Evolutionary conservation across 2,797 vertebrate species (phyloP), one percentile per base, ranked within the genome.

Genomic region (Otolemur crassicaudatus): DNA sequence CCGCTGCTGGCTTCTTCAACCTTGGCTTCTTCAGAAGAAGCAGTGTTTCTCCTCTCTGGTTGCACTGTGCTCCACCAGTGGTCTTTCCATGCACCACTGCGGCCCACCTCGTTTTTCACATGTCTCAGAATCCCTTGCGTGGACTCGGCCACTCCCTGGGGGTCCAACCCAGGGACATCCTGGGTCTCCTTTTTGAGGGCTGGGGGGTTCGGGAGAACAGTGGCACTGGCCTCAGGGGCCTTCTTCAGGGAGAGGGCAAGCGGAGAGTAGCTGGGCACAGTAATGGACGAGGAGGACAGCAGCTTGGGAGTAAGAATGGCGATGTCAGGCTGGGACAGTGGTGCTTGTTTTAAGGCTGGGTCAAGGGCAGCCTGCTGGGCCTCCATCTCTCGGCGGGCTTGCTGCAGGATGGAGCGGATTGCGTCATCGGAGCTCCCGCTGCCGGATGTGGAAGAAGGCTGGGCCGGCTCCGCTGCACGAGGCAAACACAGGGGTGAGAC

Each of bases 321-420:
- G 82, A 99, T 98, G 76, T 99, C 99, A 27, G 99, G 97, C 97
- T 99, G 99, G 96, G 99, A 98, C 93, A 99, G 97, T 17, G 99
- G 99, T 22, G 99, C 97, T 90, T 99, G 98, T 98, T 99, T 99
- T 98, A 99, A 99, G 98, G 99, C 98, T 96, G 99, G 99, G 98
- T 99, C 99, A 92, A 99, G 98, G 92, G 99, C 99, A 16, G 99
- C 99, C 98, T 99, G 99, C 98, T 99, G 99, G 97, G 99, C 99
- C 98, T 99, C 99, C 99, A 99, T 99, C 98, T 99, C 99, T 29
- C 99, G 98, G 96, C 99, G 99, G 93, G 99, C 99, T 98, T 99
- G 99, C 98, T 99, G 99, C 83, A 99, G 98, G 98, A 99, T 99
- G 98, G 99, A 99, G 98, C 99, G 99, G 98, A 99, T 99, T 90